A percentile compares a stretch with the other conserved stretches of the same genome.
Conservation (phyloP, 1,140 invertebrate genomes). For the Tetragnatha versicolor region DNA sequence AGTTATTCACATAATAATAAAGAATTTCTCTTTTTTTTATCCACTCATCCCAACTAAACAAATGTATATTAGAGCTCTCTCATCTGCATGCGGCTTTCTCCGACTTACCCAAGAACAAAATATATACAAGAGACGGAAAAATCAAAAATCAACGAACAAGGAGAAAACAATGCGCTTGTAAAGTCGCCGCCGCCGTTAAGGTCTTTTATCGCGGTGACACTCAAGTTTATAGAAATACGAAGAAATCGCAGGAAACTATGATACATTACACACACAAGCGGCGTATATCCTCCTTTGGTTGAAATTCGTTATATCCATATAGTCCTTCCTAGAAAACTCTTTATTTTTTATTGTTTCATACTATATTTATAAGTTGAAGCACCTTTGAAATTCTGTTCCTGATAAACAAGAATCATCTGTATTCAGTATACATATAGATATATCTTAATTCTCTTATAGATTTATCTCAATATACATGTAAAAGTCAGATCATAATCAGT, state of each 20-base stretch:
- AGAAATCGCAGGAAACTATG: slow-evolving; percentile 31
- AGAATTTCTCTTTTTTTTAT: not conserved
- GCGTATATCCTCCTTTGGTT: slow-evolving; percentile 1
- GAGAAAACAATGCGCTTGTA: not conserved
- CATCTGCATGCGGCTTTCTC: slow-evolving; percentile 31
- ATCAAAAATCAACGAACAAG: not conserved
- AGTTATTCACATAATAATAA: slow-evolving; percentile 34
- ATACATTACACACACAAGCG: slow-evolving; percentile 37
- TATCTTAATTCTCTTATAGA: slow-evolving; percentile 35
- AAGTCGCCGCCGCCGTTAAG: slow-evolving; percentile 3
- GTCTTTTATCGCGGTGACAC: not conserved
- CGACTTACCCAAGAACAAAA: not conserved
- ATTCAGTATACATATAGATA: slow-evolving; percentile 44
- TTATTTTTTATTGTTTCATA: slow-evolving; percentile 17
- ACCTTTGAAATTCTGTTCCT: slow-evolving; percentile 53
- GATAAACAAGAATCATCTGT: slow-evolving; percentile 46
- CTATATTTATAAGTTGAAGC: slow-evolving; percentile 50
- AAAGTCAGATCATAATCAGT: slow-evolving; percentile 13
- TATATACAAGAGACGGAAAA: not conserved
- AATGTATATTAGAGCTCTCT: slow-evolving; percentile 10
- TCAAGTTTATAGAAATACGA: not conserved
- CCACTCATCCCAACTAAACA: slow-evolving; percentile 26
- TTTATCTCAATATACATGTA: slow-evolving; percentile 41
- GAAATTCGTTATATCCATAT: slow-evolving; percentile 1
- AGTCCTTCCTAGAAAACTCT: slow-evolving; percentile 27